Evolutionary conservation across 2,888 invertebrate species (phyloP), one percentile per base, ranked within the genome.

Genomic region (Caenorhabditis imperialis): DNA sequence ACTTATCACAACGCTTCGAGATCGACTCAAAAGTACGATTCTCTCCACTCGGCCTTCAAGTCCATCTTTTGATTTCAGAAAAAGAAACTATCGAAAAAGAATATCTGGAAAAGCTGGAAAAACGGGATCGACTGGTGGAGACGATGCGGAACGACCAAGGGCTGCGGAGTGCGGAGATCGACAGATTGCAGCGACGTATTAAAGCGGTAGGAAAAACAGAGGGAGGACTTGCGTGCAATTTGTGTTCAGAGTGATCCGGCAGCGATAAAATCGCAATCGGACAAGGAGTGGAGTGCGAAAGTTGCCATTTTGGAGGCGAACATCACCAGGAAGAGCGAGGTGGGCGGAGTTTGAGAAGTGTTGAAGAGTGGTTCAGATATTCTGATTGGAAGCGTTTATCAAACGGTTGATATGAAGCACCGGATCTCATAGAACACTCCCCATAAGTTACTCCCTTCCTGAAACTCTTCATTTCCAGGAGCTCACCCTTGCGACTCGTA

Each of bases 111-210:
- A 74, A 67, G 44, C 5, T 76, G n/a, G 72, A 57, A 42, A 65
- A 65, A 25, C 18, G 60, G 7, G 74, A 74, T 8, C 58, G 51
- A n/a, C 42, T 75, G 1, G 58, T 74, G n/a, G 61, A 62, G 18
- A 72, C 55, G 7, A 54, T 75, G 65, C 18, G 67, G 37, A 58
- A 61, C 25, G 74, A 76, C 25, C 73, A 71, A 25, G 54, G 35
- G 6, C 25, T 65, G 6, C 37, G 74, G 30, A 57, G 40, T 18
- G 16, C 38, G 18, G 74, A 74, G 25, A 69, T 74, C 6, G 74
- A 74, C 14, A 60, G 48, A 55, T 33, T 76, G 10, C 57, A 65
- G 45, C 65, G 53, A 50, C 61, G 27, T 35, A 30, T 73, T 37
- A 75, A 73, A 57, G 33, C 44, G 30, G 63, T 65, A 7, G 22